These are phyloP conservation scores for Sylvietta virens DNA, from an alignment of 2,113 vertebrate species.

Conservation along the genomic window DNA sequence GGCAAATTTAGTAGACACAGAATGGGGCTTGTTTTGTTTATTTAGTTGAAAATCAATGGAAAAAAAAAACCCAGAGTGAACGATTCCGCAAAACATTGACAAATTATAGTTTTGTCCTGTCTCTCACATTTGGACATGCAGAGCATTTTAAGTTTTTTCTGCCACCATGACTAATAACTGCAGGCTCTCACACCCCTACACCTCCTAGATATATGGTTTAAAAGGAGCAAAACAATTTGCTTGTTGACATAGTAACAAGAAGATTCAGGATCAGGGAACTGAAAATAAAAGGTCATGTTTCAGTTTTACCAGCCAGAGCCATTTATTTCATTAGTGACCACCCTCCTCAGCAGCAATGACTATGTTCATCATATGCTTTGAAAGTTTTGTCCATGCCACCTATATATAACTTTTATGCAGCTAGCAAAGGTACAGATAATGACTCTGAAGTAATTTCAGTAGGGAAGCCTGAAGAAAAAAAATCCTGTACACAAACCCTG, in stretches of 20 bases:
- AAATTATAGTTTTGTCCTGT: not conserved
- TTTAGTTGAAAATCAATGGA: not conserved
- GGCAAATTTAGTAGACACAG: not conserved
- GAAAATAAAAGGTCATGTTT: not conserved
- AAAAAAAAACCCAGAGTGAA: not conserved
- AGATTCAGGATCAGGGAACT: not conserved
- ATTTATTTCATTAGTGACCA: not conserved
- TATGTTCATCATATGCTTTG: not conserved
- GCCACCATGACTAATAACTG: not conserved
- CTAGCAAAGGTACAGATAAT: not conserved
- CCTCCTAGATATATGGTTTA: not conserved
- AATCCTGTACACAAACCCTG: not conserved
- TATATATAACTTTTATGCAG: not conserved
- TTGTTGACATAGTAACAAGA: not conserved
- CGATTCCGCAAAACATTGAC: accelerated
- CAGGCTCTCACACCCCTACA: not conserved
- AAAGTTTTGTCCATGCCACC: not conserved
- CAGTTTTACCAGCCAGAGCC: not conserved
- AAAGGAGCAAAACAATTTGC: not conserved
- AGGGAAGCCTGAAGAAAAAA: not conserved
- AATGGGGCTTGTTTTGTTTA: not conserved
- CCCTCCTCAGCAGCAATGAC: not conserved
- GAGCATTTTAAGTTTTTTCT: not conserved
- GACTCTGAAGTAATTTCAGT: not conserved
- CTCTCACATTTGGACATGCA: not conserved